Conservation (phyloP, 2,888 invertebrate genomes). For the Kuschelorhynchus macadamiae region DNA sequence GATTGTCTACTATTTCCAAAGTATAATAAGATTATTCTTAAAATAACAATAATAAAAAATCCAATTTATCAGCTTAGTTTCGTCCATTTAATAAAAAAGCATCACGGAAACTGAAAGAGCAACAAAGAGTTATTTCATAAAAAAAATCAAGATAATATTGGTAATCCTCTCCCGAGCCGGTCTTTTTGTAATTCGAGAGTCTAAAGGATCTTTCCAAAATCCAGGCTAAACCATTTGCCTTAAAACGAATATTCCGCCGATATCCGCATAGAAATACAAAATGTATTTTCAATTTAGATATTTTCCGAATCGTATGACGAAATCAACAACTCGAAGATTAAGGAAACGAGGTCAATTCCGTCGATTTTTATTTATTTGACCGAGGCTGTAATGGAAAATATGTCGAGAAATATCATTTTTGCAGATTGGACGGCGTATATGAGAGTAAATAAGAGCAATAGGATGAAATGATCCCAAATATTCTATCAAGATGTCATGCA, state of each 20-base stretch:
- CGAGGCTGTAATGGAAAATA: not conserved
- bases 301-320: slow-evolving; percentile 29
- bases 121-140: no score
- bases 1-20: no score
- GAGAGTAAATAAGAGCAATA: no score
- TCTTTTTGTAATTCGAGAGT: not conserved
- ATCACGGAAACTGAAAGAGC: no score
- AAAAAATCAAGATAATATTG: not conserved
- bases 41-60: no score
- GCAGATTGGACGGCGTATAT: not conserved
- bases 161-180: not conserved
- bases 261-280: slow-evolving; percentile 19
- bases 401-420: slow-evolving; percentile 5
- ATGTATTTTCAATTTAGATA: slow-evolving; percentile 32
- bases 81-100: no score
- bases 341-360: slow-evolving; percentile 36
- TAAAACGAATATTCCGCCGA: slow-evolving; percentile 21
- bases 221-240: slow-evolving; percentile 16
- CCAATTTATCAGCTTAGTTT: no score
- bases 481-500: no score
- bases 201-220: slow-evolving; percentile 11
- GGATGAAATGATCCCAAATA: no score
- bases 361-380: slow-evolving; percentile 16
- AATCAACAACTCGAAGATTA: slow-evolving; percentile 36
- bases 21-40: no score